Evolutionary conservation across 2,113 vertebrate species (phyloP).

Genomic region (Oncorhynchus mykiss): DNA sequence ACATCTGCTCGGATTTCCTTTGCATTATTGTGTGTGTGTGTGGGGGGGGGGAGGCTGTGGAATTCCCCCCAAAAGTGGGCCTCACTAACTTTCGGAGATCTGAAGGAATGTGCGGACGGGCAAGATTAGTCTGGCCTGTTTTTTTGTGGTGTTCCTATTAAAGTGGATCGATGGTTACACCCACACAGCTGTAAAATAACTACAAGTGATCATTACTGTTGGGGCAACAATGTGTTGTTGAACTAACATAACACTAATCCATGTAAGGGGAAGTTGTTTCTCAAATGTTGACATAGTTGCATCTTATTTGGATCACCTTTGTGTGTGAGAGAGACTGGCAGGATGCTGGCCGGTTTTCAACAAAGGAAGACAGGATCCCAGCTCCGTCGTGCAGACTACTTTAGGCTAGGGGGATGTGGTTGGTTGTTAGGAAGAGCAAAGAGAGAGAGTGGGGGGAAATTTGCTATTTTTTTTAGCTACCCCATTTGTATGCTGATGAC

Average conservation of each 20-base stretch:
- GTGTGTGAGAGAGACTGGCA: constrained; percentile 40
- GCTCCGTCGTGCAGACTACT: constrained; percentile 37
- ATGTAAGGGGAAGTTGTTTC: background rate
- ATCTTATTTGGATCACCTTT: background rate
- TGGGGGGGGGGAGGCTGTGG: constrained; percentile 28
- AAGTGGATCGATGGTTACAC: constrained; percentile 5
- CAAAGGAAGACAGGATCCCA: constrained; percentile 56
- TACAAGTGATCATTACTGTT: constrained; percentile 1
- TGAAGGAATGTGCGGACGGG: constrained; percentile 64
- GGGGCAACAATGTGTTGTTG: background rate
- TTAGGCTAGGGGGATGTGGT: constrained; percentile 25
- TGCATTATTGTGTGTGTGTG: constrained; percentile 25
- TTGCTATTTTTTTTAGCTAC: constrained; percentile 21
- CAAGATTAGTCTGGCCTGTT: constrained; percentile 47
- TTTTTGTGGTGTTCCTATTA: constrained; percentile 33
- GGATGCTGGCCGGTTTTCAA: constrained; percentile 52
- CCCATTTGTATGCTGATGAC: constrained; percentile 59
- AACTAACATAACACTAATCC: constrained; percentile 1
- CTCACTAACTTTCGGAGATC: constrained; percentile 59
- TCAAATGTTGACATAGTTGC: constrained; percentile 3
- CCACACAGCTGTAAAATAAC: constrained; percentile 16
- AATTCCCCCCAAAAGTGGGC: constrained; percentile 48
- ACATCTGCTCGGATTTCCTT: constrained; percentile 19
- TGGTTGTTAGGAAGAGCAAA: constrained; percentile 40
- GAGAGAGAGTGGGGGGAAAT: constrained; percentile 24